Evolutionary conservation across 2,888 invertebrate species (phyloP).

Genomic region (Calliopum simillimum): DNA sequence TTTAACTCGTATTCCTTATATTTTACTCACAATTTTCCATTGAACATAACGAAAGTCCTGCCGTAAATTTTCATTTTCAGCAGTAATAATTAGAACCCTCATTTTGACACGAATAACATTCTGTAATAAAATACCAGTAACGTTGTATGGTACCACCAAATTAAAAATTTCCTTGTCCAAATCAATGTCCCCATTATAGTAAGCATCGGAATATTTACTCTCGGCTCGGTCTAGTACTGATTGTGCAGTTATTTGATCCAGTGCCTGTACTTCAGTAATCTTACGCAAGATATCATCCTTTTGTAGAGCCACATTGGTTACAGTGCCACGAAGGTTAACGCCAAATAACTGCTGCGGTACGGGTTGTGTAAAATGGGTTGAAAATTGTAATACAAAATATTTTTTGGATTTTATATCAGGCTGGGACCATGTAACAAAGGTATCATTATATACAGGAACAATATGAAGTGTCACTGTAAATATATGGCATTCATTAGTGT

Average conservation of each 20-base stretch:
- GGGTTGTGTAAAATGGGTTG: slow-evolving; percentile 59
- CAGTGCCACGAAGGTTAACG: slow-evolving; percentile 54
- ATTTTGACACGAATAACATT: slow-evolving; percentile 60
- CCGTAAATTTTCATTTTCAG: slow-evolving; percentile 61
- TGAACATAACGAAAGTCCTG: slow-evolving; percentile 66
- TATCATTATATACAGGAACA: slow-evolving; percentile 57
- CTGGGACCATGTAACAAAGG: slow-evolving; percentile 62
- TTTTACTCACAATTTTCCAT: slow-evolving; percentile 65
- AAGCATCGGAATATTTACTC: slow-evolving; percentile 55
- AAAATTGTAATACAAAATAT: slow-evolving; percentile 63
- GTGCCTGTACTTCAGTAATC: slow-evolving; percentile 53
- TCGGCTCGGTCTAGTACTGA: slow-evolving; percentile 57
- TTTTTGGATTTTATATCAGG: slow-evolving; percentile 59
- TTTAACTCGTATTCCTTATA: slow-evolving; percentile 2
- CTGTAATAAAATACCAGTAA: slow-evolving; percentile 63
- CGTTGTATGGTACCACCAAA: slow-evolving; percentile 62
- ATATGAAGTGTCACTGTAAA: slow-evolving; percentile 56
- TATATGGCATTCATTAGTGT: not conserved
- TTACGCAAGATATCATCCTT: slow-evolving; percentile 55
- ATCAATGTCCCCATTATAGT: slow-evolving; percentile 47
- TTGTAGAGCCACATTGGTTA: slow-evolving; percentile 54
- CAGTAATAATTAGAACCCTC: slow-evolving; percentile 62
- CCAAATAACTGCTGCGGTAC: slow-evolving; percentile 55
- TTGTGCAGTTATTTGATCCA: slow-evolving; percentile 52
- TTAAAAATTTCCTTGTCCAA: slow-evolving; percentile 56